These are phyloP conservation scores for Cabera pusaria DNA, from an alignment of 2,888 invertebrate genomes.

Conservation along the genomic window DNA sequence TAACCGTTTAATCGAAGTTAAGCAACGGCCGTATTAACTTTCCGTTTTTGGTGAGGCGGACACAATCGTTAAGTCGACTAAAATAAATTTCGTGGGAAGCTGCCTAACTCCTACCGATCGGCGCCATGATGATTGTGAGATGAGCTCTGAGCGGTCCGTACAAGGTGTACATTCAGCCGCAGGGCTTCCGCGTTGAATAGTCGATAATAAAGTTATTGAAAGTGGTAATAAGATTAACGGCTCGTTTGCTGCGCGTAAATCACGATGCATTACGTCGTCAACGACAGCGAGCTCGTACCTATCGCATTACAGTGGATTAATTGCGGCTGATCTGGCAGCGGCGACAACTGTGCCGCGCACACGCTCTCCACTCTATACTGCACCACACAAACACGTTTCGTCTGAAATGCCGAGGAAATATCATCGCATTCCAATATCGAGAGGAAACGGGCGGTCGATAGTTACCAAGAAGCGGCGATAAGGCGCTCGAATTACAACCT, in stretches of 20 bases:
- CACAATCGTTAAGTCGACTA: conserved; percentile 74
- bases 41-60: conserved; percentile 63
- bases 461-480: conserved; percentile 57
- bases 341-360: conserved; percentile 59
- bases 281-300: conserved; percentile 75
- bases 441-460: conserved; percentile 34
- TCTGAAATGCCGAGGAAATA: conserved; percentile 6
- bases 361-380: conserved; percentile 39
- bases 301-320: conserved; percentile 80
- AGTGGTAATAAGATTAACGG: conserved; percentile 82
- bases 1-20: conserved; percentile 62
- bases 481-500: conserved; percentile 59
- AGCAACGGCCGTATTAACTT: conserved; percentile 62
- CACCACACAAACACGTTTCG: conserved; percentile 20
- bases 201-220: conserved; percentile 81
- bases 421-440: conserved; percentile 23
- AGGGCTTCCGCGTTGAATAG: conserved; percentile 48
- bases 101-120: conserved; percentile 56
- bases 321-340: conserved; percentile 62
- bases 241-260: conserved; percentile 74
- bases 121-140: conserved; percentile 45
- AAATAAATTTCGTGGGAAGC: conserved; percentile 76
- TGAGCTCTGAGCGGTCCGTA: conserved; percentile 47
- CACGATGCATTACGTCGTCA: conserved; percentile 79
- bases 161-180: conserved; percentile 65